Conservation (phyloP, 2,888 invertebrate species). For the Leucophora obtusa region DNA sequence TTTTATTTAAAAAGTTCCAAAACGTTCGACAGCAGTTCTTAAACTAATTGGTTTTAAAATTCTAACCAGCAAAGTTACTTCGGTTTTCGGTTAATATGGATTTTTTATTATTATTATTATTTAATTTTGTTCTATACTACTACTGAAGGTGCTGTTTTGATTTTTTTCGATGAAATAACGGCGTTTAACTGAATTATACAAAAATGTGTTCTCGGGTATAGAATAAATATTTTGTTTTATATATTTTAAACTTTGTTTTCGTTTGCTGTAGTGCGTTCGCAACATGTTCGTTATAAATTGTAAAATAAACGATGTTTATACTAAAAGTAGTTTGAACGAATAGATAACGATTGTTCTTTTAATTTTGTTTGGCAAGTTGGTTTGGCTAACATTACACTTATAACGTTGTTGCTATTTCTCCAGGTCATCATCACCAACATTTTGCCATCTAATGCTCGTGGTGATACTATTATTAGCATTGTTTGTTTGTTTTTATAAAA, state of each 20-base stretch:
- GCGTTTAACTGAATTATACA: conserved; percentile 32
- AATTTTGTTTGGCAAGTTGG: background rate
- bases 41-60: conserved; percentile 74
- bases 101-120: conserved; percentile 25
- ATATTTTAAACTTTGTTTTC: too few relatives aligned
- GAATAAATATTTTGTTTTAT: background rate
- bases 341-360: background rate
- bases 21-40: conserved; percentile 75
- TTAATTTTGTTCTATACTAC: conserved; percentile 40
- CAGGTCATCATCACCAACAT: background rate
- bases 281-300: conserved; percentile 21
- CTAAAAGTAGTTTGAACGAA: background rate
- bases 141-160: conserved; percentile 27
- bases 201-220: conserved; percentile 44
- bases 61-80: conserved; percentile 70
- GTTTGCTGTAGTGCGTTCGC: conserved; percentile 10
- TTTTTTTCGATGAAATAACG: conserved; percentile 21
- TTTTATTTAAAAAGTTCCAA: conserved; percentile 67
- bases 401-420: background rate
- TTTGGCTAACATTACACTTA: background rate
- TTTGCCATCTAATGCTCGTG: background rate
- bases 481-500: background rate
- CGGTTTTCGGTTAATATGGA: conserved; percentile 64
- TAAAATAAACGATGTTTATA: too few relatives aligned
- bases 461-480: background rate